Evolutionary conservation across 2,888 invertebrate species (phyloP).

Genomic region (Mesoligia furuncula): DNA sequence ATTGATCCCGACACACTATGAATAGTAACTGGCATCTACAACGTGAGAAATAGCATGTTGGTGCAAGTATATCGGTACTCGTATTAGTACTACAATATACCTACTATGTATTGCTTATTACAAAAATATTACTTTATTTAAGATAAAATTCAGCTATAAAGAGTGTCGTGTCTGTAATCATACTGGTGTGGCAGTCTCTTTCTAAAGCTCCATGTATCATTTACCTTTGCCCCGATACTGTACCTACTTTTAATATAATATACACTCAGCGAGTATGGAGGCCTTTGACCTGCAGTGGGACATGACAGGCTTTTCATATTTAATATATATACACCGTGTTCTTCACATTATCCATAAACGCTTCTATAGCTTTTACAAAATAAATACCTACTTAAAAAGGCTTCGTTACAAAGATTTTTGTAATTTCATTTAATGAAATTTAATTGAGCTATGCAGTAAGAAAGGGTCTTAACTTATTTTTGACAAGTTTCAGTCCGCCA

Average conservation of each 20-base stretch:
- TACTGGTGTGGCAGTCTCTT: not conserved
- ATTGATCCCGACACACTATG: conserved; percentile 90
- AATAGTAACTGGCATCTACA: conserved; percentile 94
- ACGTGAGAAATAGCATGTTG: conserved; percentile 31
- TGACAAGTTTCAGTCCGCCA: too few relatives aligned
- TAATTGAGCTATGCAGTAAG: too few relatives aligned
- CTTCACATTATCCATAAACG: too few relatives aligned
- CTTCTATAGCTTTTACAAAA: too few relatives aligned
- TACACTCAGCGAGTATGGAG: not conserved
- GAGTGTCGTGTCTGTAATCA: not conserved
- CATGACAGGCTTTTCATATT: too few relatives aligned
- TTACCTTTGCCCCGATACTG: not conserved
- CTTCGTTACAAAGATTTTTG: too few relatives aligned
- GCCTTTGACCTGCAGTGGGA: too few relatives aligned
- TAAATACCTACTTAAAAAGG: too few relatives aligned
- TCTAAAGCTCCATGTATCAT: not conserved
- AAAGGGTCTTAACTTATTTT: too few relatives aligned
- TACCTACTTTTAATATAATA: not conserved
- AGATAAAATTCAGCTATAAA: not conserved
- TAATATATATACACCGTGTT: not conserved
- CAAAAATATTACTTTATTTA: not conserved
- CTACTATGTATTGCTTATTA: not conserved
- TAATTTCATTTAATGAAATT: too few relatives aligned
- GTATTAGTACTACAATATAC: too few relatives aligned
- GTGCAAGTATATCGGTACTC: not conserved